These are phyloP conservation scores for Epinotia bilunana DNA, from an alignment of 2,888 invertebrate genomes.

Conservation along the genomic window DNA sequence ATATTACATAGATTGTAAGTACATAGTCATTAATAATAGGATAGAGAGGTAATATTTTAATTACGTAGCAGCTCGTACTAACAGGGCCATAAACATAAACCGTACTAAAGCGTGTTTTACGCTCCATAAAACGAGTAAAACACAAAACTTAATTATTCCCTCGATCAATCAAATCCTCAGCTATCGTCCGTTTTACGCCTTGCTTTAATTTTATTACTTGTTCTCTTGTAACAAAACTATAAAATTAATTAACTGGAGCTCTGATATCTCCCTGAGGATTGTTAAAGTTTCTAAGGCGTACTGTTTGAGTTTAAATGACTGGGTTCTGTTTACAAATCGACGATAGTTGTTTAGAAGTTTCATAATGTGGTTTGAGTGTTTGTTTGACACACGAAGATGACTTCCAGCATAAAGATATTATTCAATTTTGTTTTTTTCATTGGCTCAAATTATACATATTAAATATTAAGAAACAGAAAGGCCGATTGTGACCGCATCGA, in stretches of 20 bases:
- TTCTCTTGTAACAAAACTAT: slow-evolving; percentile 37
- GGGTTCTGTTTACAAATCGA: neutral
- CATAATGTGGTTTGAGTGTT: neutral
- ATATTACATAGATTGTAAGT: no score
- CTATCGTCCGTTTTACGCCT: slow-evolving; percentile 32
- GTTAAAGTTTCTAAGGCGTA: slow-evolving; percentile 10
- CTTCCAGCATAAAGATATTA: no score
- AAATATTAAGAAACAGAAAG: no score
- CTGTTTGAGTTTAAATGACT: slow-evolving; percentile 8
- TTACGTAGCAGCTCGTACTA: slow-evolving; percentile 26
- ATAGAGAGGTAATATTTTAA: slow-evolving; percentile 28
- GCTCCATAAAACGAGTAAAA: slow-evolving; percentile 33
- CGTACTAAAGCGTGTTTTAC: slow-evolving; percentile 35
- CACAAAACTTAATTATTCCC: slow-evolving; percentile 39
- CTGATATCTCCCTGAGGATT: slow-evolving; percentile 7
- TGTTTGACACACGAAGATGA: no score
- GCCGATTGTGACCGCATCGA: no score
- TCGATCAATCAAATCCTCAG: slow-evolving; percentile 42
- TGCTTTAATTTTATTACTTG: slow-evolving; percentile 39
- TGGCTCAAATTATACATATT: no score
- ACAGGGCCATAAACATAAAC: slow-evolving; percentile 28
- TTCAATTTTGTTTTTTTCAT: no score
- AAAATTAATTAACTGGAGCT: slow-evolving; percentile 37
- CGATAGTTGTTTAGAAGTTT: neutral
- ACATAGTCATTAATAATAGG: slow-evolving; percentile 3